These are phyloP conservation scores for Enteromius afrohamiltoni DNA, from an alignment of 2,797 vertebrate species.

Conservation along the genomic window DNA sequence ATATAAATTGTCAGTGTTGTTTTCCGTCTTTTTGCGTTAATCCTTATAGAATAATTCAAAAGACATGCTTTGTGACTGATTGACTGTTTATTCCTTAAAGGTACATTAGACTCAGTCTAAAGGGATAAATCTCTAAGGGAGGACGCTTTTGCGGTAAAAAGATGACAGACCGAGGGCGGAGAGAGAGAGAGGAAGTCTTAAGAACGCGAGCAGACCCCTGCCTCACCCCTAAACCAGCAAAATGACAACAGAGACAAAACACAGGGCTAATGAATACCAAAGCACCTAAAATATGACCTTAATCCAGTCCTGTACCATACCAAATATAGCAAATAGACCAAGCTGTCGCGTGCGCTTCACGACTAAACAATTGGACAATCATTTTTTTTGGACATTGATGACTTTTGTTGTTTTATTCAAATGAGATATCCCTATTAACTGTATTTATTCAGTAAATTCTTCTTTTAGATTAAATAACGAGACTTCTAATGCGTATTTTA, in stretches of 20 bases:
- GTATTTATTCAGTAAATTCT: background rate
- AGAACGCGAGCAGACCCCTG: slow-evolving; percentile 60
- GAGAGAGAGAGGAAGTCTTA: slow-evolving; percentile 49
- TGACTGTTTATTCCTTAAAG: slow-evolving; percentile 34
- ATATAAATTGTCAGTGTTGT: background rate
- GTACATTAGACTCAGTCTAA: slow-evolving; percentile 19
- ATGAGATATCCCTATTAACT: background rate
- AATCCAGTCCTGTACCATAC: slow-evolving; percentile 57
- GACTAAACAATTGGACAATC: background rate
- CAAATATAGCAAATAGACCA: slow-evolving; percentile 62
- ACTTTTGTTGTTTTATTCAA: background rate
- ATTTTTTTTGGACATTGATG: background rate
- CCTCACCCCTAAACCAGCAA: slow-evolving; percentile 65
- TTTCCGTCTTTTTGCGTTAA: background rate
- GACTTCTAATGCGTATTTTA: background rate
- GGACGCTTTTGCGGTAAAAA: slow-evolving; percentile 45
- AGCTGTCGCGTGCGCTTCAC: slow-evolving; percentile 22
- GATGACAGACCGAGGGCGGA: slow-evolving; percentile 47
- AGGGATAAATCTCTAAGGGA: slow-evolving; percentile 45
- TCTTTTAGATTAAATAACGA: background rate
- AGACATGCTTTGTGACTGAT: slow-evolving; percentile 7
- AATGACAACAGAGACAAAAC: slow-evolving; percentile 72
- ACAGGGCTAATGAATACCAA: slow-evolving; percentile 63
- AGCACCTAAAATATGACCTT: slow-evolving; percentile 60
- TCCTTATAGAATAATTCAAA: background rate